Base-by-base conservation (phyloP, 2,797 vertebrate species). In the Scolopax bukidnonensis region DNA sequence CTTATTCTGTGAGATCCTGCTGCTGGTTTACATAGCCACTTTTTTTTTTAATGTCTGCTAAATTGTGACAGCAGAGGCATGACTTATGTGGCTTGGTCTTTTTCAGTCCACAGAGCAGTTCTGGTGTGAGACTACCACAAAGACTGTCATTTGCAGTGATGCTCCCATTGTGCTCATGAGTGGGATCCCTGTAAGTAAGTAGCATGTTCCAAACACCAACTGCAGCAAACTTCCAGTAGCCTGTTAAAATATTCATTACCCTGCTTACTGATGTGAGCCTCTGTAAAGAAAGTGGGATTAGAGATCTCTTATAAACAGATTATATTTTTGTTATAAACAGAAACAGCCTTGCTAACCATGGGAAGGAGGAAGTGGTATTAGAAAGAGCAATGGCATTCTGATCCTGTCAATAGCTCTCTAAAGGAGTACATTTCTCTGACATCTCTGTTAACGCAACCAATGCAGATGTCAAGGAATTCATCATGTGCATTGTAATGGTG, bases 391-490 rank as follows among this genome's bases (percentile, higher is more conserved):
- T 8, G 19, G 51, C 64, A 76, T 88, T 88, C 82, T 38, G 36
- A 47, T 74, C 30, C 70, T 82, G 77, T 91, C 74, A 94, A 59
- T 70, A 89, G 53, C 73, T 30, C 57, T 75, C 51, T 32, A 12
- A 56, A 38, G 83, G 70, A 79, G 51, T n/a, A 69, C 36, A 16
- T 69, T 84, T 76, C 81, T 86, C 75, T 90, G 84, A 84, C 78
- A 74, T 87, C 84, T 95, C 76, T 77, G 78, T 96, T 93, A 93
- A 84, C 0, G 0, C 51, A 73, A 9, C 75, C 89, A 84, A 89
- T 82, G 81, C 90, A 93, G 92, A 87, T 91, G 86, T 92, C 86
- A 92, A 63, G 77, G 33, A 95, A 86, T 63, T 65, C 51, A 63
- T 65, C 74, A 16, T 0, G 2, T 82, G 70, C 69, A 12, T 47